Evolutionary conservation across 2,797 vertebrate genomes (phyloP).

Genomic region (Cossypha caffra): DNA sequence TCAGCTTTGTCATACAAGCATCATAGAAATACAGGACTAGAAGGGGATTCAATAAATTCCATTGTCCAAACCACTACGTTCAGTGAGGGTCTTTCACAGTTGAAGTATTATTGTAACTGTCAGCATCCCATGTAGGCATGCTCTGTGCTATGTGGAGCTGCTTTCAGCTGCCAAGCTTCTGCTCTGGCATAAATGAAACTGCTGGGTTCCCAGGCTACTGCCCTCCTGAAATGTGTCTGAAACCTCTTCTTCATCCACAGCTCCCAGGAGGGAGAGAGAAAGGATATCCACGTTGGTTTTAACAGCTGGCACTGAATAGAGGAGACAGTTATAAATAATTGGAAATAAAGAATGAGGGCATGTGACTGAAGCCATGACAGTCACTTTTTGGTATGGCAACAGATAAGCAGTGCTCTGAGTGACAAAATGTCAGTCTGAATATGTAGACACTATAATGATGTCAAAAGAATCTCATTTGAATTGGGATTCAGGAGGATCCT

Average conservation of each 20-base stretch:
- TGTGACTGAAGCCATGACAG: background rate
- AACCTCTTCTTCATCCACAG: background rate
- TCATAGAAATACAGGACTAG: background rate
- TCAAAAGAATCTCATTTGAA: conserved; percentile 35
- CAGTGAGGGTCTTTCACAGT: background rate
- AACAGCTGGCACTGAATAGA: background rate
- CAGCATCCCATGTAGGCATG: background rate
- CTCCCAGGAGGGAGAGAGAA: background rate
- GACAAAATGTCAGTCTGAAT: conserved; percentile 38
- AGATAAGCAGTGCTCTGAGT: background rate
- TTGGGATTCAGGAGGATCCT: background rate
- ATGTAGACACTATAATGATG: conserved; percentile 1
- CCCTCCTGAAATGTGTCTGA: background rate
- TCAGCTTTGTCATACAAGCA: background rate
- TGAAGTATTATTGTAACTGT: background rate
- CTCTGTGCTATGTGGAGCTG: background rate
- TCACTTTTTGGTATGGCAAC: background rate
- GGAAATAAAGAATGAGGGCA: background rate
- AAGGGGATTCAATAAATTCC: background rate
- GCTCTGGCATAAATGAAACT: background rate
- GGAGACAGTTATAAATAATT: background rate
- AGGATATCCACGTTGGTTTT: background rate
- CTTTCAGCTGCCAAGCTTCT: background rate
- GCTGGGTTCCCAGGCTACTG: background rate
- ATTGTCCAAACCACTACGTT: background rate